Conservation (phyloP, 1,140 invertebrate species). For the Diachasmimorpha longicaudata region DNA sequence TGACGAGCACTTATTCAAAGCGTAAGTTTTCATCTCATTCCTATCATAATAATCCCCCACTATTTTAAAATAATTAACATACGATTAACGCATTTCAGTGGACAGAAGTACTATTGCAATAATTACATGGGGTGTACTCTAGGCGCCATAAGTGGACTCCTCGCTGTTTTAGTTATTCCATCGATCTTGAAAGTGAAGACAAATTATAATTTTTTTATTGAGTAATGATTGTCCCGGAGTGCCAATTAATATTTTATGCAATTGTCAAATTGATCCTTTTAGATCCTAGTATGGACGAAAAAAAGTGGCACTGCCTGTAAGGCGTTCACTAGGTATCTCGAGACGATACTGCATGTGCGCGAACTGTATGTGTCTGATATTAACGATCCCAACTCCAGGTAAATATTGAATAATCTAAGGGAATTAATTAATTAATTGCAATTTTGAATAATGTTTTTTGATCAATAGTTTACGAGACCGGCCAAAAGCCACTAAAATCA, state of each 20-base stretch:
- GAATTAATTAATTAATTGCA: too few species aligned
- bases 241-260: neutral
- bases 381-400: constrained; percentile 59
- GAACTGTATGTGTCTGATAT: constrained; percentile 72
- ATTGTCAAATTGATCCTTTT: neutral
- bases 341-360: constrained; percentile 67
- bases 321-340: constrained; percentile 76
- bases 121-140: constrained; percentile 67
- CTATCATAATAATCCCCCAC: too few species aligned
- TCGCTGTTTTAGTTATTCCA: constrained; percentile 70
- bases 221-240: neutral
- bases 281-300: constrained; percentile 69
- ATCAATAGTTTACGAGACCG: too few species aligned
- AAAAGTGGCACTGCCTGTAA: constrained; percentile 65
- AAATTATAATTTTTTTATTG: neutral
- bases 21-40: constrained; percentile 31
- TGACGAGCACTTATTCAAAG: constrained; percentile 39
- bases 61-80: neutral
- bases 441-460: too few species aligned
- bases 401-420: constrained; percentile 37
- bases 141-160: constrained; percentile 68
- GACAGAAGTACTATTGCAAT: constrained; percentile 67
- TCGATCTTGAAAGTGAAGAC: constrained; percentile 62
- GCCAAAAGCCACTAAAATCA: too few species aligned
- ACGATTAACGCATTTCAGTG: constrained; percentile 55